Base-by-base conservation (phyloP, 2,797 vertebrate species). In the Thunnus albacares region DNA sequence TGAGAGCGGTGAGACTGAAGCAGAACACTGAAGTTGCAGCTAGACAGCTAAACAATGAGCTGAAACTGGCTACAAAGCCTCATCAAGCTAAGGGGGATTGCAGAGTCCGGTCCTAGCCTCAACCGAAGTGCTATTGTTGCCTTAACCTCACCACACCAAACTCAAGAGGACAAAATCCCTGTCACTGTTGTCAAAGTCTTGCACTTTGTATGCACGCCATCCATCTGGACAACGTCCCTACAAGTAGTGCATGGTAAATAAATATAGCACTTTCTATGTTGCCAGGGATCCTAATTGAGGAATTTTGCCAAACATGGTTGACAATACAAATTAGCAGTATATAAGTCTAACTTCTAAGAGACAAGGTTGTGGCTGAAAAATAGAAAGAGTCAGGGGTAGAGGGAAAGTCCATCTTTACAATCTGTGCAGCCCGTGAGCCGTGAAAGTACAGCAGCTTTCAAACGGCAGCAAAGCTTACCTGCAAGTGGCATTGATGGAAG, bases 401-500 rank as follows among this genome's bases (percentile, higher is more conserved):
- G 49, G 13, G 4, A 55, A 63, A 22, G 26, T 71, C 6, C 1
- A 28, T 57, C 38, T 77, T 77, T 9, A 33, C 45, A 56, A 17
- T 45, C 26, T 11, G 5, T 20, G 26, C 49, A 57, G 71, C 63
- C 58, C 47, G 24, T 62, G 58, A 77, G 26, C 77, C 14, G 20
- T 53, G 28, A 72, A 72, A 71, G 63, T 20, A 51, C 55, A 51
- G 58, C 70, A 64, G 56, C 52, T 60, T 66, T 26, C 20, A 56
- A 75, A 51, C 35, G 9, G 67, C 67, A 79, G 71, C n/a, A 33
- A 41, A 38, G 35, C 22, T 75, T 70, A 28, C 82, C 60, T 80
- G 59, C 45, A 60, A 38, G 58, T 75, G 82, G 55, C 84, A 79
- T 51, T 90, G 83, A 88, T 87, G 61, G 75, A 86, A 49, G 47